Conservation (phyloP, 2,888 invertebrate species). For the Amorpha juglandis region DNA sequence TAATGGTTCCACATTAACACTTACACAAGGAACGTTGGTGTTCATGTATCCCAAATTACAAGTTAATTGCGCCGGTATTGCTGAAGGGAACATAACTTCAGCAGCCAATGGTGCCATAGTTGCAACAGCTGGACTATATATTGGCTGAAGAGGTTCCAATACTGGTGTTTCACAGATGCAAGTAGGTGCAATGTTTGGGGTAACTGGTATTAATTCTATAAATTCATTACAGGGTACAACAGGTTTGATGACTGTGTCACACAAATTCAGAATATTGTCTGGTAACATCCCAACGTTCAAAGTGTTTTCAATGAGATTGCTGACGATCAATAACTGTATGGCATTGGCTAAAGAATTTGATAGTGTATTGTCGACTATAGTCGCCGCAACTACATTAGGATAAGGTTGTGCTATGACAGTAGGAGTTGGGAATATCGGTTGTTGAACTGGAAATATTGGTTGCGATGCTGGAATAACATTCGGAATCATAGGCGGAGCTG, state of each 20-base stretch:
- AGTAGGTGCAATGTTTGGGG: conserved; percentile 20
- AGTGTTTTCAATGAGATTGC: conserved; percentile 57
- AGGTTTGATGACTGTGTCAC: conserved; percentile 30
- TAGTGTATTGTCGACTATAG: conserved; percentile 61
- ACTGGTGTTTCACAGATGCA: conserved; percentile 26
- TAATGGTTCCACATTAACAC: conserved; percentile 51
- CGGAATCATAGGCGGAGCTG: not conserved
- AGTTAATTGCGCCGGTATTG: conserved; percentile 54
- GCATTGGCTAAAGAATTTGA: conserved; percentile 65
- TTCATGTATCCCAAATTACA: conserved; percentile 53
- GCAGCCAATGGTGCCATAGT: conserved; percentile 38
- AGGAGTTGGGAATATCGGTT: not conserved
- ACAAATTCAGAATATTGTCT: conserved; percentile 22
- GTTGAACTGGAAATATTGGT: conserved; percentile 12
- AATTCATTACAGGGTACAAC: conserved; percentile 14
- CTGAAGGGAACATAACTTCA: conserved; percentile 50
- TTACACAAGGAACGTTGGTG: conserved; percentile 48
- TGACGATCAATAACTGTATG: conserved; percentile 62
- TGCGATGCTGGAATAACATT: conserved; percentile 19
- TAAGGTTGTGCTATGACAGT: conserved; percentile 35
- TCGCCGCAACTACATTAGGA: conserved; percentile 45
- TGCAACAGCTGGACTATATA: conserved; percentile 11
- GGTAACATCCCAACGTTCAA: conserved; percentile 22
- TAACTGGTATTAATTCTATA: conserved; percentile 7
- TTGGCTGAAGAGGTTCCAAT: not conserved